These are phyloP conservation scores for Ptychoptera albimana DNA, from an alignment of 2,888 invertebrate genomes.

Conservation along the genomic window DNA sequence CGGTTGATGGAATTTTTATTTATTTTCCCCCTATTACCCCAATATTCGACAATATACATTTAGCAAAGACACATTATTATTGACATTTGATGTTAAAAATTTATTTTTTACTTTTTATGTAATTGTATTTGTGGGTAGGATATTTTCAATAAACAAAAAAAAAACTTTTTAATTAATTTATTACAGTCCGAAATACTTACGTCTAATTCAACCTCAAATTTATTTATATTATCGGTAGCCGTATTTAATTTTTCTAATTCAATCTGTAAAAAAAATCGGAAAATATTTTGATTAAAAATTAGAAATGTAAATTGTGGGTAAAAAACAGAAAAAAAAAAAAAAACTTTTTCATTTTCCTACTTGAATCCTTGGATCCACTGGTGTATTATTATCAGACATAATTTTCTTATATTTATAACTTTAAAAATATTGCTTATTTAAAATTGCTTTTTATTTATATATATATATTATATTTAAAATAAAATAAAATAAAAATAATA, in stretches of 20 bases:
- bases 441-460: no score
- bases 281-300: no score
- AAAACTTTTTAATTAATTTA: background rate
- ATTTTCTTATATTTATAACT: constrained; percentile 14
- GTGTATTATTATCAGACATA: constrained; percentile 39
- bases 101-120: no score
- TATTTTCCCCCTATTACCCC: no score
- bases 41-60: constrained; percentile 8
- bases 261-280: constrained; percentile 37
- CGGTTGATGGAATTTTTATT: background rate
- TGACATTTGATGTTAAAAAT: background rate
- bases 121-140: no score
- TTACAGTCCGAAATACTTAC: constrained; percentile 29
- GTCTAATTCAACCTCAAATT: constrained; percentile 76
- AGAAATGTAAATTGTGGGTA: background rate
- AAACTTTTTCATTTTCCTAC: constrained; percentile 33
- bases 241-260: constrained; percentile 81
- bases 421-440: no score
- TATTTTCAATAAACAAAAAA: no score
- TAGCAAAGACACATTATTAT: constrained; percentile 4
- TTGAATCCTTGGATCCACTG: constrained; percentile 69
- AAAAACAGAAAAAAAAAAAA: constrained; percentile 33
- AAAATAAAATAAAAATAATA: no score
- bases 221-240: constrained; percentile 85
- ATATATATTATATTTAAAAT: no score